Percentiles rank a stretch among this genome's conserved stretches.
These are phyloP conservation scores for Dryadula phaetusa DNA, from an alignment of 2,888 invertebrate genomes.

Conservation along the genomic window DNA sequence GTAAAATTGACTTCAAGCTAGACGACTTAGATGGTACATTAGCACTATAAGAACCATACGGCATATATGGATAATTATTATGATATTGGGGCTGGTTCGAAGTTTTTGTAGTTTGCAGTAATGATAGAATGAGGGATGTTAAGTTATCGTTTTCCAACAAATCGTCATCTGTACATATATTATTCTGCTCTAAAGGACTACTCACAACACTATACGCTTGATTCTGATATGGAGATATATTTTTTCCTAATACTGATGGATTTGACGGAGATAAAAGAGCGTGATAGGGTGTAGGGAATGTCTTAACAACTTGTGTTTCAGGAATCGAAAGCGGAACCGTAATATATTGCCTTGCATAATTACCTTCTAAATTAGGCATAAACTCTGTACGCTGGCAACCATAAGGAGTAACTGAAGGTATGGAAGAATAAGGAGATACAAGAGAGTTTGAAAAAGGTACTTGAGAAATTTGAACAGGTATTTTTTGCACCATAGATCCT, in stretches of 20 bases:
- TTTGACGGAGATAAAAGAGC: constrained; percentile 36
- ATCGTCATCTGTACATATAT: constrained; percentile 25
- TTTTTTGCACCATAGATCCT: constrained; percentile 31
- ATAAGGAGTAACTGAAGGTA: constrained; percentile 10
- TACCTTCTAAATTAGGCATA: constrained; percentile 24
- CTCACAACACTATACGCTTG: constrained; percentile 43
- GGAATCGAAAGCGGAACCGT: constrained; percentile 23
- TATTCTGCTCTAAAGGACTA: constrained; percentile 29
- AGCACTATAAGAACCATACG: constrained; percentile 17
- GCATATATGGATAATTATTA: constrained; percentile 8
- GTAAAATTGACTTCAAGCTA: constrained; percentile 64
- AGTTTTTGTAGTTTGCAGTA: constrained; percentile 41
- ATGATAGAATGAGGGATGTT: constrained; percentile 39
- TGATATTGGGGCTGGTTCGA: constrained; percentile 39
- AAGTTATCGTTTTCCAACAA: constrained; percentile 40
- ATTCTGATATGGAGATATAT: constrained; percentile 35
- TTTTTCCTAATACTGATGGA: constrained; percentile 41
- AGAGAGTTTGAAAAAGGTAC: constrained; percentile 27
- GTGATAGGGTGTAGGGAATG: constrained; percentile 27
- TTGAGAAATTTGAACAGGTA: constrained; percentile 33
- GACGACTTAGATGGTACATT: constrained; percentile 55
- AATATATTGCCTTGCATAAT: constrained; percentile 25
- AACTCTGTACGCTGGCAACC: constrained; percentile 24
- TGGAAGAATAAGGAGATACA: constrained; percentile 26
- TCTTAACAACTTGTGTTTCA: constrained; percentile 28